Evolutionary conservation across 2,797 vertebrate species (phyloP), one percentile per base, ranked within the genome.

Genomic region (Rhodeus uyekii): DNA sequence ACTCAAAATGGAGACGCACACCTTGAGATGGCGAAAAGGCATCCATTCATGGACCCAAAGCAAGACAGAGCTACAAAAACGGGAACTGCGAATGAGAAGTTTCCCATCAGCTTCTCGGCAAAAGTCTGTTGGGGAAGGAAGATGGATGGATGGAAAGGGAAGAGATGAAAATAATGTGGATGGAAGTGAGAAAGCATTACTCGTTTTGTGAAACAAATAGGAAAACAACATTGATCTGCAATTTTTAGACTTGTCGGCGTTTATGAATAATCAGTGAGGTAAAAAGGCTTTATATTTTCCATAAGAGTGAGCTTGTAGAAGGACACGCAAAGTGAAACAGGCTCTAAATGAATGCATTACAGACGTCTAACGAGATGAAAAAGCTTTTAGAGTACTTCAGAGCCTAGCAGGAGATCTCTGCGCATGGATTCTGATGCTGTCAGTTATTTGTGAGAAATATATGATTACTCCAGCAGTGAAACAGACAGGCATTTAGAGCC

Each of bases 41-140:
- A 84, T 0, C 98, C 98, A 4, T 98, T 99, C 97, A 99, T 97
- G 60, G 97, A 96, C 7, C 98, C 97, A 55, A 95, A 97, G 88
- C 98, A 99, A 83, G 98, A 98, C 83, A 99, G 91, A 36, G 97
- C 96, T 74, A 99, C 97, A 84, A 98, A 97, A 84, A 98, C 89
- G 0, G 98, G 98, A 3, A 99, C 96, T 0, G 90, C 96, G 27
- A 95, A 72, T 1, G 97, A 98, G 87, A 98, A 97, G 38, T 90
- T 95, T 80, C 97, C 98, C 88, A 97, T 87, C 29, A 97, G 75
- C 83, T 94, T 94, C 86, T 98, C 96, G 0, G 97, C 94, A 94
- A 97, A 98, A 0, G 96, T 97, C 97, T 99, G 88, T 78, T 9
- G 89, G 87, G 88, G 24, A 87, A 58, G 46, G 27, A 32, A 50